Evolutionary conservation across 2,113 vertebrate genomes (phyloP).

Genomic region (Oreotrochilus melanogaster): DNA sequence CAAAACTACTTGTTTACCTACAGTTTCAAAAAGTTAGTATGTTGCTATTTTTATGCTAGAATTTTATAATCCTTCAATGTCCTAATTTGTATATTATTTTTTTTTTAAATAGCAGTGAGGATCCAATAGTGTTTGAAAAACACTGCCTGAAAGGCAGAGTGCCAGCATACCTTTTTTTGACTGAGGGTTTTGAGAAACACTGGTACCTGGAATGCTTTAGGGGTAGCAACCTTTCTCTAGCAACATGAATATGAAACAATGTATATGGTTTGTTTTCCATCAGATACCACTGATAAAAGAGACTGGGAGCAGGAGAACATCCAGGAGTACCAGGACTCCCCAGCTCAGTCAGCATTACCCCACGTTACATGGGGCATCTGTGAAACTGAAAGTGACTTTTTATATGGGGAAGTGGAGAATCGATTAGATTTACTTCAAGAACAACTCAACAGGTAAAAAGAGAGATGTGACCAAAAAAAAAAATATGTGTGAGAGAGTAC

Average conservation of each 20-base stretch:
- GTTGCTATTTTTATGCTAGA: not conserved
- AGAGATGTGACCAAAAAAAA: not conserved
- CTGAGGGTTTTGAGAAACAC: not conserved
- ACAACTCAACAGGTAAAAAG: conserved; percentile 93
- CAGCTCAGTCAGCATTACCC: conserved; percentile 78
- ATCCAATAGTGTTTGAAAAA: not conserved
- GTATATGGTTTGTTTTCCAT: conserved; percentile 2
- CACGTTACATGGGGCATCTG: conserved; percentile 84
- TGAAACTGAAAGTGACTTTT: conserved; percentile 91
- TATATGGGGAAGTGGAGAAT: conserved; percentile 95
- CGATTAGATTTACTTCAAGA: conserved; percentile 94
- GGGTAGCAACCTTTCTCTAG: not conserved
- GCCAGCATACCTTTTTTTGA: not conserved
- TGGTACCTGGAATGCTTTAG: not conserved
- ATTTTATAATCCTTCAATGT: not conserved
- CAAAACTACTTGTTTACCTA: not conserved
- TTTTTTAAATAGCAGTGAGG: not conserved
- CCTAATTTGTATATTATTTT: not conserved
- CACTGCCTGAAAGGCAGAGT: not conserved
- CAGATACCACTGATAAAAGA: conserved; percentile 81
- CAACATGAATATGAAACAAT: not conserved
- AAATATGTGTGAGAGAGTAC: not conserved
- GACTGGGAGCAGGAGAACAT: conserved; percentile 85
- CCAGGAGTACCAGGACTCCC: conserved; percentile 79
- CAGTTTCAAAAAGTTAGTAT: not conserved